Evolutionary conservation across 2,888 invertebrate genomes (phyloP), one percentile per base, ranked within the genome.

Genomic region (Lasioglossum figueresi): DNA sequence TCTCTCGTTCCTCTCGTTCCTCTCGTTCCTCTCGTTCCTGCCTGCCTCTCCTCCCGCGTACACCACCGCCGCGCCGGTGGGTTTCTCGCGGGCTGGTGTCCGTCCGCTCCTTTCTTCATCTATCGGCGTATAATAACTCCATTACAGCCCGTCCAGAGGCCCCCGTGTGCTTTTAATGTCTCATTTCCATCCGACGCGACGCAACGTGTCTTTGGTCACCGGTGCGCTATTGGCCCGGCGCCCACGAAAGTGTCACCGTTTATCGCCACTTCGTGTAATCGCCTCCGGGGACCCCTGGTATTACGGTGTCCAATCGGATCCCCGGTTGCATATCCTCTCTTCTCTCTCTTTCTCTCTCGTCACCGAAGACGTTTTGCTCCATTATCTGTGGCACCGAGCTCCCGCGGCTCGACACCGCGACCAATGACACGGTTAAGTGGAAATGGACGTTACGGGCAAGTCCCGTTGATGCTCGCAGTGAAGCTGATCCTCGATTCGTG

Each of bases 111-210:
- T 72, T 68, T 70, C 34, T 40, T 82, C 81, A 40, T 84, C 85
- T 83, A 80, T 85, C 80, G 76, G 37, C 68, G 83, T 85, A 66
- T 66, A 85, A 87, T 86, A 86, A 86, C 87, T 87, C 87, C 83
- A 87, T 87, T 87, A 87, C 85, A 45, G 40, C 16, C 78, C 10
- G 19, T 45, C 80, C 34, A n/a, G 66, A 37, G 78, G 23, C 4
- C 31, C 45, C 40, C 74, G 68, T 34, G 74, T 76, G 82, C 43
- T 78, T 86, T 82, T 85, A 86, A 85, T 80, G 86, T 82, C 85
- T 86, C 82, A 82, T 82, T 86, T 80, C 79, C 86, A 86, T 86
- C 76, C 52, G 31, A 63, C 63, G 56, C 59, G 63, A 63, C 63
- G 56, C 68, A 27, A 66, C 40, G 86, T n/a, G 68, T 76, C 59